These are phyloP conservation scores for Prolemur simus DNA, from an alignment of 2,113 vertebrate genomes.

Conservation along the genomic window DNA sequence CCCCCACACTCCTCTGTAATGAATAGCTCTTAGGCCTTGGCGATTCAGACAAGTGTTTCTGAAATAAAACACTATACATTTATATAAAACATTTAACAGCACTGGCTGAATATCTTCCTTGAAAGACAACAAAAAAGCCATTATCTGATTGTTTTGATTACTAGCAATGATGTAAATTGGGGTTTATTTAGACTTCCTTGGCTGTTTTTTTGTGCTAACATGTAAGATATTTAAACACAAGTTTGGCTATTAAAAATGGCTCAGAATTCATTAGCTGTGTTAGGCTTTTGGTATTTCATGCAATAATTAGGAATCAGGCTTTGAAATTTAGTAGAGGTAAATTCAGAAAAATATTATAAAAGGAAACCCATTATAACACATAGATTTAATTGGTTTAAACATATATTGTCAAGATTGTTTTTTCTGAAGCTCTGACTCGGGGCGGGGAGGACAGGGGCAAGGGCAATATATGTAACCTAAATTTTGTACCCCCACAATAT, in stretches of 20 bases:
- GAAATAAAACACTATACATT: not conserved
- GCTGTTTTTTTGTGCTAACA: constrained; percentile 3
- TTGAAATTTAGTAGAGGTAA: not conserved
- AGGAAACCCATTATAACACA: not conserved
- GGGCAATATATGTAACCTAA: too few species aligned
- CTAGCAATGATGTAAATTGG: not conserved
- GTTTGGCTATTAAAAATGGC: not conserved
- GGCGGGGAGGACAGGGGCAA: too few species aligned
- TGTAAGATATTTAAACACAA: constrained; percentile 10
- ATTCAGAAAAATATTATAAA: not conserved
- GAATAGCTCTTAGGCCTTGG: constrained; percentile 37
- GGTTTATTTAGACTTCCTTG: not conserved
- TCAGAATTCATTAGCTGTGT: not conserved
- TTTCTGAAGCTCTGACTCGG: too few species aligned
- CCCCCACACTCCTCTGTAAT: not conserved
- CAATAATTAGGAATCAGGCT: not conserved
- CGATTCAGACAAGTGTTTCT: constrained; percentile 29
- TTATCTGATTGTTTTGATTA: not conserved
- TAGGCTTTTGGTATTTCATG: not conserved
- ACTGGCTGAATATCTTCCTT: not conserved
- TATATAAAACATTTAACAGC: not conserved
- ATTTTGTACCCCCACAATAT: too few species aligned
- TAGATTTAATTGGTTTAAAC: not conserved
- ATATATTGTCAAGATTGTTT: not conserved
- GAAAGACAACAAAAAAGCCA: not conserved